Evolutionary conservation across 2,797 vertebrate genomes (phyloP).

Genomic region (Crenuchus spilurus): DNA sequence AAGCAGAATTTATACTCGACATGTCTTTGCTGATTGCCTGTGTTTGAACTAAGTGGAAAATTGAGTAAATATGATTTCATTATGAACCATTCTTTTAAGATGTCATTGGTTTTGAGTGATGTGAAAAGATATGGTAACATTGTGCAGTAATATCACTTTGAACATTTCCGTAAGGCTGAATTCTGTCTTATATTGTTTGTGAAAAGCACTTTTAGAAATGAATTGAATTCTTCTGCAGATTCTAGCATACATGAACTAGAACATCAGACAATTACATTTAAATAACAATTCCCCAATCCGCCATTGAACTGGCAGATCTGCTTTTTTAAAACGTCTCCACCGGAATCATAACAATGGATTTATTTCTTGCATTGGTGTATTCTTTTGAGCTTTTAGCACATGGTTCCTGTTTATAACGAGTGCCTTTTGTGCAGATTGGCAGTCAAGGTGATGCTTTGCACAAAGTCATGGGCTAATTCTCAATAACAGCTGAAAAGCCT

Average conservation of each 20-base stretch:
- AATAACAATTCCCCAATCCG: background rate
- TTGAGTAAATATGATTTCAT: no score
- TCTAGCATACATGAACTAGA: background rate
- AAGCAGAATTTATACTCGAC: no score
- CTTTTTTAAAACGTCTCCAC: background rate
- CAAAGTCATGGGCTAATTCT: slow-evolving; percentile 25
- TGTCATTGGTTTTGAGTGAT: no score
- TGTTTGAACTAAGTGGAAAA: no score
- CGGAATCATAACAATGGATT: background rate
- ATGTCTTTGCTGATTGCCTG: no score
- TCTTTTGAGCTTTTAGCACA: background rate
- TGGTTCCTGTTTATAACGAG: background rate
- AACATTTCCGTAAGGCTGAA: background rate
- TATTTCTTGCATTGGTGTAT: background rate
- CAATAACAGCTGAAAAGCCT: slow-evolving; percentile 18
- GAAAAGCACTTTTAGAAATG: background rate
- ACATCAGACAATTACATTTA: background rate
- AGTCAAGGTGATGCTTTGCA: background rate
- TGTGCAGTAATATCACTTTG: no score
- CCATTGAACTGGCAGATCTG: background rate
- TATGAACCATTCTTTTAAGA: no score
- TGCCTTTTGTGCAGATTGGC: background rate
- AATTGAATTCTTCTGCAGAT: background rate
- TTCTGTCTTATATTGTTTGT: background rate
- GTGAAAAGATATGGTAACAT: no score